These are phyloP conservation scores for Drosophila bipectinata DNA, from an alignment of 1,140 invertebrate genomes.

Conservation along the genomic window DNA sequence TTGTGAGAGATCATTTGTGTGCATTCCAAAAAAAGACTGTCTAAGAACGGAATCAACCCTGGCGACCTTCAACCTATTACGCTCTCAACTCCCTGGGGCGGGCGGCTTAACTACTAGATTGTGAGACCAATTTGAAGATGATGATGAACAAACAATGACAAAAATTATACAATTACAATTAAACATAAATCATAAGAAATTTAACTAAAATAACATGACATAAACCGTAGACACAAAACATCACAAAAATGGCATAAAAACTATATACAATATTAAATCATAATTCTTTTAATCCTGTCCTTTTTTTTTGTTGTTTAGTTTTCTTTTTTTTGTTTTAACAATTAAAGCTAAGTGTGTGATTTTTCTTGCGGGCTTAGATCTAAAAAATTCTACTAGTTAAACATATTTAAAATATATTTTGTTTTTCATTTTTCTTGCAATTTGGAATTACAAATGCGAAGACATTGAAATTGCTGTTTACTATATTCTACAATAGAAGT, in stretches of 20 bases:
- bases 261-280: constrained; percentile 63
- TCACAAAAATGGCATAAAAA: constrained; percentile 77
- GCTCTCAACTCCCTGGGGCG: constrained; percentile 49
- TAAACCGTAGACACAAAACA: constrained; percentile 71
- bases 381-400: constrained; percentile 73
- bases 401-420: constrained; percentile 56
- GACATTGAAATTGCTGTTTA: constrained; percentile 65
- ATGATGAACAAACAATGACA: constrained; percentile 60
- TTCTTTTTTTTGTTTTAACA: constrained; percentile 65
- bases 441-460: constrained; percentile 71
- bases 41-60: constrained; percentile 24
- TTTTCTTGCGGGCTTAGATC: constrained; percentile 41
- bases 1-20: constrained; percentile 73
- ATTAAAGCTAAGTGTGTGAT: constrained; percentile 72
- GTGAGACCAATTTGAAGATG: constrained; percentile 80
- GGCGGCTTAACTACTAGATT: constrained; percentile 63
- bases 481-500: constrained; percentile 36
- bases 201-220: constrained; percentile 73
- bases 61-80: constrained; percentile 38
- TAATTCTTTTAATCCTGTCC: constrained; percentile 4
- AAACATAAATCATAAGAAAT: constrained; percentile 67
- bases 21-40: constrained; percentile 58
- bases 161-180: constrained; percentile 47
- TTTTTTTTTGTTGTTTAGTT: constrained; percentile 29
- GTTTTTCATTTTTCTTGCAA: constrained; percentile 55